These are phyloP conservation scores for Omphaloscelis lunosa DNA, from an alignment of 2,888 invertebrate genomes.

Conservation along the genomic window DNA sequence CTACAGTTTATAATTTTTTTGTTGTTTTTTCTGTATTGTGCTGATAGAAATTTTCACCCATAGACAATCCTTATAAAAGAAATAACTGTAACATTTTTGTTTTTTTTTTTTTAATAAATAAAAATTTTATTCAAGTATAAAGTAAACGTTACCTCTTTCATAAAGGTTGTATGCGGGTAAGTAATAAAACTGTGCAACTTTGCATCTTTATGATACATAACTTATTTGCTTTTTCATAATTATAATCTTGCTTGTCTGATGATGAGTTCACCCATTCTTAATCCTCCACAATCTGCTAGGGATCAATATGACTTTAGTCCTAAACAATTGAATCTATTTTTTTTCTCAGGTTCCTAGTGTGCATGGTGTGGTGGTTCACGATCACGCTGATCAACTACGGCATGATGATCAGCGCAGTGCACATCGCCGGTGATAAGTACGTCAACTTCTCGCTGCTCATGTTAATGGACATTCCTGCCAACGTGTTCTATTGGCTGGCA, in stretches of 20 bases:
- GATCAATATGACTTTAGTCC: not conserved
- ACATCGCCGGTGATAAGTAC: conserved; percentile 87
- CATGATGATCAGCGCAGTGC: conserved; percentile 88
- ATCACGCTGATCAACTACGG: conserved; percentile 88
- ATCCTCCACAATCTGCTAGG: too few relatives aligned
- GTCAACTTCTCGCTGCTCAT: conserved; percentile 86
- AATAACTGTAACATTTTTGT: not conserved
- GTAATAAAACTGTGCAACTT: conserved; percentile 9
- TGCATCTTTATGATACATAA: not conserved
- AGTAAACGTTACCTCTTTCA: conserved; percentile 7
- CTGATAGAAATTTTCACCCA: too few relatives aligned
- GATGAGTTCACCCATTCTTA: not conserved
- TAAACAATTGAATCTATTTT: not conserved
- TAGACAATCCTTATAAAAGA: too few relatives aligned
- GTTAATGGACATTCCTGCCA: conserved; percentile 87
- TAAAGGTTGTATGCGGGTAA: conserved; percentile 16
- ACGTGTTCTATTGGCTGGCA: conserved; percentile 86
- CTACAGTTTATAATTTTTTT: too few relatives aligned
- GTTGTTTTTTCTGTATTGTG: too few relatives aligned
- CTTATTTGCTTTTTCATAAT: not conserved
- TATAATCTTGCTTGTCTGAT: not conserved
- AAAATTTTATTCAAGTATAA: too few relatives aligned
- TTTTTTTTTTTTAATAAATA: too few relatives aligned
- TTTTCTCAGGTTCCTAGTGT: conserved; percentile 77
- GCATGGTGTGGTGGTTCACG: conserved; percentile 88